A percentile compares a stretch with the other conserved stretches of the same genome.
phyloP scores from a whole-genome alignment of 2,113 vertebrate species.

The Leiothrix lutea region DNA sequence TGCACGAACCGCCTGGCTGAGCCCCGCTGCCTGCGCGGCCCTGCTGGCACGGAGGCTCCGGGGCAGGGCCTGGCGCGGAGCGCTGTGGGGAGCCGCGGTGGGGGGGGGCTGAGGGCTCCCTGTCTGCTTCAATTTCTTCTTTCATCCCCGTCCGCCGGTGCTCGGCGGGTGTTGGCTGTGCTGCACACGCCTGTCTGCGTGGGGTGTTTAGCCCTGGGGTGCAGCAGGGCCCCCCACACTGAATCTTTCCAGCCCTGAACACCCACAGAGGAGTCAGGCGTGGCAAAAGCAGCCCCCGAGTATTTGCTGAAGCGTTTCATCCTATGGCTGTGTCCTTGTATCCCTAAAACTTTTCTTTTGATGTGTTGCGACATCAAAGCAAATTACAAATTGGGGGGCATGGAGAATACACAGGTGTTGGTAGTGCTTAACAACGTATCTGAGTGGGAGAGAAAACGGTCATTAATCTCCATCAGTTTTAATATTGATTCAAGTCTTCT shows the following conservation, averaged over 20 bases:
- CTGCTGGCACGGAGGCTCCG: rapidly evolving
- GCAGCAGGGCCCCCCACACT: rapidly evolving
- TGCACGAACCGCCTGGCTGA: rapidly evolving
- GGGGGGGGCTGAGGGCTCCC: rapidly evolving
- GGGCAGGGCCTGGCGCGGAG: neutral
- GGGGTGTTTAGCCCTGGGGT: neutral
- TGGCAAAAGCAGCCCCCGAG: neutral
- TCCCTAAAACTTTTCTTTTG: neutral
- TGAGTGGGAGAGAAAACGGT: neutral
- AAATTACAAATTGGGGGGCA: neutral
- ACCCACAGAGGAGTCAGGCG: rapidly evolving
- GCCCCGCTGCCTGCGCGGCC: neutral
- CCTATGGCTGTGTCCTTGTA: rapidly evolving
- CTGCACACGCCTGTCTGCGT: neutral
- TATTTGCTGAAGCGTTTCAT: neutral
- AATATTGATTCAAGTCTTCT: neutral
- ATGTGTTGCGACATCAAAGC: neutral
- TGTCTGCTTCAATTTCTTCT: rapidly evolving
- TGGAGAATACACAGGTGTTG: neutral
- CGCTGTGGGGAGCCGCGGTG: neutral
- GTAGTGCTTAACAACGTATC: rapidly evolving
- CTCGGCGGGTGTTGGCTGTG: neutral
- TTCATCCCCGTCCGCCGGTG: rapidly evolving
- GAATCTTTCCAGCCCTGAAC: rapidly evolving
- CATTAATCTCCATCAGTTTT: neutral